Evolutionary conservation across 2,797 vertebrate genomes (phyloP), one percentile per base, ranked within the genome.

Genomic region (Tinamus major): DNA sequence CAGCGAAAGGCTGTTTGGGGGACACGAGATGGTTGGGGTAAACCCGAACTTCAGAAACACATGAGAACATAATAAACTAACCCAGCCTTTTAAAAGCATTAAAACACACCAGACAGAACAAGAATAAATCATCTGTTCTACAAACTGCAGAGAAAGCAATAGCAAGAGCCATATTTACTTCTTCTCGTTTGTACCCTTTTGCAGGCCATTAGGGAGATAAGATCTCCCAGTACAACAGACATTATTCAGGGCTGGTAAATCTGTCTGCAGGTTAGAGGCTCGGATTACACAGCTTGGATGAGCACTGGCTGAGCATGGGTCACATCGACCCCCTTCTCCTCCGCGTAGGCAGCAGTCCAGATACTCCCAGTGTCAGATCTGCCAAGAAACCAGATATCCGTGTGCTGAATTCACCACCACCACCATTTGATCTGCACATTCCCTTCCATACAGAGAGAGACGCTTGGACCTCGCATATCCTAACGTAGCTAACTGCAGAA

Each of bases 201-300:
- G 92, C 89, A 96, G 85, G 75, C 89, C 92, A 95, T 93, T 93
- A 95, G 82, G 59, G 83, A 96, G 96, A 97, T 97, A 95, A 91
- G 88, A 97, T 97, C 93, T 62, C 59, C 39, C 41, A 91, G 91
- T 76, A 97, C 96, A 97, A 97, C 76, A 79, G 95, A 93, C 88
- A 93, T 96, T 95, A 96, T 97, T 98, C 95, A 97, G 89, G 95
- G 89, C 89, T 49, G 68, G 94, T 93, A 95, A 98, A 95, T 93
- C 92, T 97, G 97, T 95, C 96, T 41, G 3, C 83, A 93, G 93
- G 95, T 96, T 94, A 92, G 79, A 61, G 91, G 89, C 95, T 96
- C 94, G 31, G 3, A 18, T 96, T 96, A 96, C 94, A 90, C 9
- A 0, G 55, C 93, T 92, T 93, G 95, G 58, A 94, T 75, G 65